Evolutionary conservation across 2,888 invertebrate genomes (phyloP).

Genomic region (Odiellus spinosus): DNA sequence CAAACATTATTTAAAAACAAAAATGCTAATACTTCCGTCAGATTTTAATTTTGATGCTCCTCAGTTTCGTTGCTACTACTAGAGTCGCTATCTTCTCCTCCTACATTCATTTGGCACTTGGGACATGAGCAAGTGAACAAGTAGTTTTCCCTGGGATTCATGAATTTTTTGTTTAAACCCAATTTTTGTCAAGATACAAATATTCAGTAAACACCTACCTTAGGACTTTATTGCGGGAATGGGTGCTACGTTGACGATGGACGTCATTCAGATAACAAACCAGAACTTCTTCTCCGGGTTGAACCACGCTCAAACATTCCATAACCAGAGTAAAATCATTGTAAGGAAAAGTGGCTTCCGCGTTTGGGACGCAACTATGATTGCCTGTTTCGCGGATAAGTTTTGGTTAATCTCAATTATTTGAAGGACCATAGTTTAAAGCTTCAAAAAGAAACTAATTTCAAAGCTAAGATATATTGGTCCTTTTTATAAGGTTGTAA

Average conservation of each 20-base stretch:
- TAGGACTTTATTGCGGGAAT: not conserved
- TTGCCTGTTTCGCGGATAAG: slow-evolving; percentile 41
- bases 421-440: no score
- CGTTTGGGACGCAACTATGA: slow-evolving; percentile 82
- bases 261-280: not conserved
- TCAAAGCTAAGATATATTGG: no score
- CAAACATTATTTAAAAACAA: no score
- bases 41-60: no score
- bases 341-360: slow-evolving; percentile 63
- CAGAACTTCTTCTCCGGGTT: slow-evolving; percentile 43
- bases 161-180: not conserved
- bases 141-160: slow-evolving; percentile 31
- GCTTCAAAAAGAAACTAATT: no score
- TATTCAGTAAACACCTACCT: no score
- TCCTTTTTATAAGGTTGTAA: no score
- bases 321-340: slow-evolving; percentile 46
- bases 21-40: no score
- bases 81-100: no score
- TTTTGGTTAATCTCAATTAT: not conserved
- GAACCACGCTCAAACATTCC: slow-evolving; percentile 51
- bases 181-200: no score
- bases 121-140: slow-evolving; percentile 51
- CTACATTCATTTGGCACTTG: slow-evolving; percentile 43
- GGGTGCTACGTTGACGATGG: not conserved
- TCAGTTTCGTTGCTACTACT: no score